phyloP scores from a whole-genome alignment of 2,797 vertebrate genomes.

The Harpagifer antarcticus region DNA sequence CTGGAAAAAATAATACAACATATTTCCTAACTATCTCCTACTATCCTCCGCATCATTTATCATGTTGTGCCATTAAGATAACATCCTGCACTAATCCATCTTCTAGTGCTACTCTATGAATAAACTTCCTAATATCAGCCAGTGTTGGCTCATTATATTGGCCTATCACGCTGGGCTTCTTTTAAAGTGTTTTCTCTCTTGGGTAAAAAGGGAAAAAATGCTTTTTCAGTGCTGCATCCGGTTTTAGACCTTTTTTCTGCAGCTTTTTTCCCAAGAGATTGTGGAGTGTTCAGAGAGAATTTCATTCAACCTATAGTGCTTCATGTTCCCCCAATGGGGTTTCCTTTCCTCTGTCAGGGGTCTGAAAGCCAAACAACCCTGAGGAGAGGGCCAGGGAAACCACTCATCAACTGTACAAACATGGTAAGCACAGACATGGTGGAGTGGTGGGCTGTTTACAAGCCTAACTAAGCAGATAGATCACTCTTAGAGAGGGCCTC shows the following conservation, averaged over 20 bases:
- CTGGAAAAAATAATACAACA: constrained; percentile 51
- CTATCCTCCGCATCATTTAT: constrained; percentile 74
- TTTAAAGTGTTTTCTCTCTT: constrained; percentile 78
- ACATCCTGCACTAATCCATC: constrained; percentile 73
- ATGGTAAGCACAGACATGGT: constrained; percentile 63
- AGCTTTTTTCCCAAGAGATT: constrained; percentile 66
- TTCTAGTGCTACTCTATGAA: constrained; percentile 70
- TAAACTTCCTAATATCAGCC: constrained; percentile 79
- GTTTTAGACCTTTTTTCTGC: constrained; percentile 69
- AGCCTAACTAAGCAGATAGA: constrained; percentile 50
- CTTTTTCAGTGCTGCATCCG: constrained; percentile 61
- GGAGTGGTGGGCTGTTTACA: constrained; percentile 68
- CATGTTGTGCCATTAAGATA: constrained; percentile 79
- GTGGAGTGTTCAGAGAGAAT: constrained; percentile 74
- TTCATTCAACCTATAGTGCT: constrained; percentile 78
- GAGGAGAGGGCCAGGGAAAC: constrained; percentile 65
- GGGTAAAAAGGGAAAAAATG: constrained; percentile 55
- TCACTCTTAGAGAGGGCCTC: constrained; percentile 33
- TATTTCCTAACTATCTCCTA: constrained; percentile 57
- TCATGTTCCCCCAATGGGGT: constrained; percentile 66
- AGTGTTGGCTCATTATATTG: constrained; percentile 79
- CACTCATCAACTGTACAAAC: constrained; percentile 77
- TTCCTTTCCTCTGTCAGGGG: constrained; percentile 69
- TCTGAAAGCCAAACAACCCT: constrained; percentile 76
- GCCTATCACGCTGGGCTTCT: constrained; percentile 65